Percentiles rank a stretch among this genome's conserved stretches.
Evolutionary conservation across 1,140 invertebrate genomes (phyloP).

Genomic region (Aphelinus atriplicis): DNA sequence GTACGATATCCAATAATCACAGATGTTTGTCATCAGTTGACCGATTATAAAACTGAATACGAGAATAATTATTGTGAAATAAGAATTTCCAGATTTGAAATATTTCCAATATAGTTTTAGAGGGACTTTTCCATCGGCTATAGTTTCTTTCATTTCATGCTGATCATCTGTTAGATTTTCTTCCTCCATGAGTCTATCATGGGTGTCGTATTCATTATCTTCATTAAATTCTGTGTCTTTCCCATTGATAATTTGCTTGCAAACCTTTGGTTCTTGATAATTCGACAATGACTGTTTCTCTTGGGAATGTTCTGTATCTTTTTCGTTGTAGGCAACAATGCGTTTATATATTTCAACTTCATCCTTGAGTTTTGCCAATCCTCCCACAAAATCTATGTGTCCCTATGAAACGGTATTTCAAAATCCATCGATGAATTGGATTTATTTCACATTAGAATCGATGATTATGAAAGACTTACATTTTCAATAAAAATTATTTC

Average conservation of each 20-base stretch:
- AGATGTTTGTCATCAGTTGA: constrained; percentile 74
- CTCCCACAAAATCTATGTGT: not conserved
- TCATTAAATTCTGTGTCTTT: not conserved
- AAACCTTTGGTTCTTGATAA: not conserved
- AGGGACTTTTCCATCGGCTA: not conserved
- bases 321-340: not conserved
- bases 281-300: not conserved
- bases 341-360: not conserved
- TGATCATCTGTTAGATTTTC: too few relatives aligned
- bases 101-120: constrained; percentile 60
- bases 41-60: constrained; percentile 72
- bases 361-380: not conserved
- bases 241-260: not conserved
- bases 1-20: constrained; percentile 83
- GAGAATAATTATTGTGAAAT: constrained; percentile 69
- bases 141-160: not conserved
- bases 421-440: not conserved
- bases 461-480: constrained; percentile 53
- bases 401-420: not conserved
- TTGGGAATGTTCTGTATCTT: not conserved
- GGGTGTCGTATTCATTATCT: not conserved
- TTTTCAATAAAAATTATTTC: constrained; percentile 73
- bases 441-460: not conserved
- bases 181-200: too few relatives aligned
- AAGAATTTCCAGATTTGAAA: constrained; percentile 73